These are phyloP conservation scores for Bombus affinis DNA, from an alignment of 1,140 invertebrate species.

Conservation along the genomic window DNA sequence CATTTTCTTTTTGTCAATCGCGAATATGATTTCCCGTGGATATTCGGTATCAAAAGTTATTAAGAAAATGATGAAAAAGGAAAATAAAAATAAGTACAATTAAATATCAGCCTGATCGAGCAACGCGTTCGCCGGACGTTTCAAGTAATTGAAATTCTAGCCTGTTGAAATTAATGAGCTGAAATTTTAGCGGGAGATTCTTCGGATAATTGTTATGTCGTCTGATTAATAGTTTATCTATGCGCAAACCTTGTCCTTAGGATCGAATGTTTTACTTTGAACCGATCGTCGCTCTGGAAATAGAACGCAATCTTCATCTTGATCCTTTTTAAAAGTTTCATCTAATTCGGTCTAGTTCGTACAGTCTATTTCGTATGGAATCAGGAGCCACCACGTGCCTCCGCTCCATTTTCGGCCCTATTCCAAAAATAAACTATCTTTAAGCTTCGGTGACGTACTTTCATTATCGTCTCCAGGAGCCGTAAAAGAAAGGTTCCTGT, in stretches of 20 bases:
- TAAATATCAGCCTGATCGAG: too few relatives aligned
- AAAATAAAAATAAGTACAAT: too few relatives aligned
- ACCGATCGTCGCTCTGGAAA: slow-evolving; percentile 36
- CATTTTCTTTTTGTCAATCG: neutral
- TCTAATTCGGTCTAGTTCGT: slow-evolving; percentile 58
- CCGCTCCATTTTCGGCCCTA: slow-evolving; percentile 35
- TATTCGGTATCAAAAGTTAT: too few relatives aligned
- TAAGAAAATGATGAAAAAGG: too few relatives aligned
- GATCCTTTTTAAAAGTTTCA: slow-evolving; percentile 63
- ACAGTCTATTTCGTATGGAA: slow-evolving; percentile 47
- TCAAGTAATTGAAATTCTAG: neutral
- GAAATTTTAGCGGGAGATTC: neutral
- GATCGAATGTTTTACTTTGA: slow-evolving; percentile 43
- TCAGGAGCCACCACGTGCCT: slow-evolving; percentile 30
- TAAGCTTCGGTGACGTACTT: slow-evolving; percentile 5
- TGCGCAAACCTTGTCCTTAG: slow-evolving; percentile 44
- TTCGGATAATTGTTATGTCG: neutral
- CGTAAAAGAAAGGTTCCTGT: neutral
- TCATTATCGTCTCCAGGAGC: slow-evolving; percentile 2
- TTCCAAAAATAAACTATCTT: slow-evolving; percentile 49
- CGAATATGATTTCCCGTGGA: too few relatives aligned
- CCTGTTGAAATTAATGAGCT: neutral
- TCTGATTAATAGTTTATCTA: slow-evolving; percentile 35
- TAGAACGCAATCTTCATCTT: slow-evolving; percentile 53
- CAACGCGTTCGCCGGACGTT: too few relatives aligned